Percentiles rank a stretch among this genome's conserved stretches.
phyloP scores from a whole-genome alignment of 23 tunicate genomes.

The Botrylloides violaceus region DNA sequence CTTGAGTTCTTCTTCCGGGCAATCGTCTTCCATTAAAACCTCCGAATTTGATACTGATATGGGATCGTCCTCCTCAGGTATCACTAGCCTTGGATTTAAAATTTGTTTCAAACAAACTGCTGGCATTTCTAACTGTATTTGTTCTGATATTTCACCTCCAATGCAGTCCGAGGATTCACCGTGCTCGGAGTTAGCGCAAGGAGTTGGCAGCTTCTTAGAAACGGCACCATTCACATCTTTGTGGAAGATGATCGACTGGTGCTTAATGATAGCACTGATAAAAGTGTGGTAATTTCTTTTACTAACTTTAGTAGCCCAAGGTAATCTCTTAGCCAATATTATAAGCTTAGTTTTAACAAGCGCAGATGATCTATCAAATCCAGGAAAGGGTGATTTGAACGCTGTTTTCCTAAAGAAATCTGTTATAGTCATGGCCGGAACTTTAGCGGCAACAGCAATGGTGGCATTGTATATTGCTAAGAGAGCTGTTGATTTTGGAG shows the following conservation, averaged over 20 bases:
- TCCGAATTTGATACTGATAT: not conserved
- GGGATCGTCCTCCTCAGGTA: not conserved
- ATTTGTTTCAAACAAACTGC: not conserved
- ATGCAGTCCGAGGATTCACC: not conserved
- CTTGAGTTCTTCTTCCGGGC: not conserved
- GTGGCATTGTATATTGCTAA: not conserved
- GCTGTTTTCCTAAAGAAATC: not conserved
- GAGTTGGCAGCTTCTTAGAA: too few species aligned
- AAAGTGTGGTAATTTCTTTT: not conserved
- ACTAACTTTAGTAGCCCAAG: not conserved
- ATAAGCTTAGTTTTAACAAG: not conserved
- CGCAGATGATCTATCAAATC: not conserved
- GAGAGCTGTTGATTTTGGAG: not conserved
- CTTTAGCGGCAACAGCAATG: not conserved
- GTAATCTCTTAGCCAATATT: not conserved
- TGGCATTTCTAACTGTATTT: not conserved
- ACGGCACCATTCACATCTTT: not conserved
- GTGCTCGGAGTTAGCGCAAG: not conserved
- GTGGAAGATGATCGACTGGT: not conserved
- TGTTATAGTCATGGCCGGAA: not conserved
- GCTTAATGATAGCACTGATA: not conserved
- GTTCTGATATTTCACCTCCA: not conserved
- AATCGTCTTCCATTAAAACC: not conserved
- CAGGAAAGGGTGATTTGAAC: not conserved
- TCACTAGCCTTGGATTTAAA: not conserved